A percentile compares a stretch with the other conserved stretches of the same genome.
Conservation (phyloP, 2,888 invertebrate species). For the Dimorphilus gyrociliatus region DNA sequence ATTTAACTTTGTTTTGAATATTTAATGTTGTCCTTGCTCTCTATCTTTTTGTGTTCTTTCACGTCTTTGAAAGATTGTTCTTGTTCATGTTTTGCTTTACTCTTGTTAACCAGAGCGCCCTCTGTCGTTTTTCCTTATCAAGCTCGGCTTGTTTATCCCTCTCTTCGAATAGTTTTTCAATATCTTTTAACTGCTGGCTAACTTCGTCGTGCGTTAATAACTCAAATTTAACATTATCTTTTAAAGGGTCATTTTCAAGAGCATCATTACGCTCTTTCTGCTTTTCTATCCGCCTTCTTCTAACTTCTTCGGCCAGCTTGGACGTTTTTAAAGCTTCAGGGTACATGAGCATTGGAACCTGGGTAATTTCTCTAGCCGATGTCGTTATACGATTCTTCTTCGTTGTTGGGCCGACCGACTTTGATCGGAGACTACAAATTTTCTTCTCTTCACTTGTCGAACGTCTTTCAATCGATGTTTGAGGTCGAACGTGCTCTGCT, state of each 20-base stretch:
- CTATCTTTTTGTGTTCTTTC: no score
- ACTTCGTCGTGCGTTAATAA: background rate
- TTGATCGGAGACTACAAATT: slow-evolving; percentile 13
- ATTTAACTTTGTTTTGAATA: no score
- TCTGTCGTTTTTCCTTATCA: slow-evolving; percentile 18
- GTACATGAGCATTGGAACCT: slow-evolving; percentile 32
- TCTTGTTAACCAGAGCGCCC: slow-evolving; percentile 20
- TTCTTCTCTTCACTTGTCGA: no score
- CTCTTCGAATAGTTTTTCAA: slow-evolving; percentile 12
- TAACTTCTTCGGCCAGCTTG: no score
- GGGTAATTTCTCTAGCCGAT: slow-evolving; percentile 15
- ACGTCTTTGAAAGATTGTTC: no score
- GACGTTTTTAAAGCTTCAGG: slow-evolving; percentile 19
- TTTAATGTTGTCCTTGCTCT: no score
- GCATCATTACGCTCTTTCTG: no score
- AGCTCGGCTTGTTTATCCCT: slow-evolving; percentile 5
- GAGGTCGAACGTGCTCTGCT: no score
- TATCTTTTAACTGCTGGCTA: slow-evolving; percentile 13
- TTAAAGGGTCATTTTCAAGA: no score
- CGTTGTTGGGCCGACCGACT: slow-evolving; percentile 13
- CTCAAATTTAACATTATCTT: no score
- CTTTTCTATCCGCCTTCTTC: no score
- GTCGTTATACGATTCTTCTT: slow-evolving; percentile 13
- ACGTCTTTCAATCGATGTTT: no score
- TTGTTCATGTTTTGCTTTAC: slow-evolving; percentile 15